These are phyloP conservation scores for Lophotriccus pileatus DNA, from an alignment of 2,797 vertebrate species.

Conservation along the genomic window DNA sequence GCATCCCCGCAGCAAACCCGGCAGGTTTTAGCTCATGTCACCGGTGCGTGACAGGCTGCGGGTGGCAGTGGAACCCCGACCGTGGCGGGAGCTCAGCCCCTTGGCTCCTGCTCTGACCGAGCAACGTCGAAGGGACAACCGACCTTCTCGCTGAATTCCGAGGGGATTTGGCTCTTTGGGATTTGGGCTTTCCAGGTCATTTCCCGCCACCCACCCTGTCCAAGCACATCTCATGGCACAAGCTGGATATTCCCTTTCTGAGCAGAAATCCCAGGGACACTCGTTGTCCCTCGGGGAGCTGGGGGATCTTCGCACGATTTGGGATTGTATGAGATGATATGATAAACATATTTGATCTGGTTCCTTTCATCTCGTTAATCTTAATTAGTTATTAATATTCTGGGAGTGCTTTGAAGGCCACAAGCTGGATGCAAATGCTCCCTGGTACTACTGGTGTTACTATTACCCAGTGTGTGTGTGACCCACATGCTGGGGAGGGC, in stretches of 20 bases:
- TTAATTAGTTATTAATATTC: background rate
- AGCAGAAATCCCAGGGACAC: background rate
- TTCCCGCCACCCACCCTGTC: background rate
- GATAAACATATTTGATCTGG: background rate
- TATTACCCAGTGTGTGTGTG: background rate
- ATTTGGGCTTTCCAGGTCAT: background rate
- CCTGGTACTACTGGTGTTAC: background rate
- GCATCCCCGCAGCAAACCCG: background rate
- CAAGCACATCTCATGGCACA: background rate
- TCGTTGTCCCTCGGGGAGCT: background rate
- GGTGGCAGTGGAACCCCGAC: background rate
- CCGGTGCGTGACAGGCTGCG: background rate
- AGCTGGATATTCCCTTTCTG: background rate
- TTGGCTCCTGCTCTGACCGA: background rate
- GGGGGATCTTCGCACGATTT: background rate
- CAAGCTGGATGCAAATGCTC: background rate
- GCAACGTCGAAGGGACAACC: rapidly evolving
- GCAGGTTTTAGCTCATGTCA: background rate
- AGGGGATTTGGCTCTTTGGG: background rate
- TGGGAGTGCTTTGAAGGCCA: background rate
- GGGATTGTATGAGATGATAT: background rate
- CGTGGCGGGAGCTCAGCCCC: background rate
- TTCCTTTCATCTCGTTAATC: background rate
- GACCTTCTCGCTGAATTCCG: background rate
- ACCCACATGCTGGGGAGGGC: background rate